Evolutionary conservation across 2,888 invertebrate genomes (phyloP), one percentile per base, ranked within the genome.

Genomic region (Carpatolechia fugitivella): DNA sequence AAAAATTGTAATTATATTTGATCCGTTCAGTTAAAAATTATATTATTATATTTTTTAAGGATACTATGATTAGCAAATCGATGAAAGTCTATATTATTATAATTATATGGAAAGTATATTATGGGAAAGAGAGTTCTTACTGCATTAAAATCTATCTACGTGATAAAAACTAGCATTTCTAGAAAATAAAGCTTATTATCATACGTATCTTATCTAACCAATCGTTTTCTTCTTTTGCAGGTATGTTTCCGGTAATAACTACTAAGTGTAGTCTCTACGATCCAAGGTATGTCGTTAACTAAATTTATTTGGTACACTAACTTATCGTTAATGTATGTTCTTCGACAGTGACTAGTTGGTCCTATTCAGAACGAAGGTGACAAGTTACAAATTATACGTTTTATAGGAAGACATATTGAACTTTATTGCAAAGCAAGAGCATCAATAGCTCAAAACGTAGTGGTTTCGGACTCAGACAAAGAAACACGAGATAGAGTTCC

Each of bases 191-290:
- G n/a, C n/a, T n/a, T n/a, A n/a, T n/a, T n/a, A n/a, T n/a, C n/a
- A n/a, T n/a, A n/a, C n/a, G n/a, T n/a, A n/a, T n/a, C n/a, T 33
- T 8, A 33, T n/a, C 3, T 2, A 33, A 6, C 36, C 59, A 63
- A 54, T 54, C 56, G 35, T n/a, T 59, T 63, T 63, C 57, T 65
- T 70, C 70, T 62, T 61, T 77, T 74, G 38, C 76, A 79, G 79
- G 79, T 79, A 79, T 60, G 73, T 71, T 54, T 33, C 10, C 29
- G 36, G 14, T 14, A 29, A 11, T 6, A 29, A 4, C 13, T n/a
- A 8, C 13, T 29, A n/a, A n/a, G n/a, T 5, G 18, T 10, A 24
- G 13, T 8, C 13, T 29, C 29, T 36, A 14, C 29, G 8, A 13
- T 13, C 50, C 13, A 38, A 14, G 44, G 52, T 52, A 44, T 20